Percentiles rank a stretch among this genome's conserved stretches.
Evolutionary conservation across 2,113 vertebrate species (phyloP).

Genomic region (Psammodynastes pulverulentus): DNA sequence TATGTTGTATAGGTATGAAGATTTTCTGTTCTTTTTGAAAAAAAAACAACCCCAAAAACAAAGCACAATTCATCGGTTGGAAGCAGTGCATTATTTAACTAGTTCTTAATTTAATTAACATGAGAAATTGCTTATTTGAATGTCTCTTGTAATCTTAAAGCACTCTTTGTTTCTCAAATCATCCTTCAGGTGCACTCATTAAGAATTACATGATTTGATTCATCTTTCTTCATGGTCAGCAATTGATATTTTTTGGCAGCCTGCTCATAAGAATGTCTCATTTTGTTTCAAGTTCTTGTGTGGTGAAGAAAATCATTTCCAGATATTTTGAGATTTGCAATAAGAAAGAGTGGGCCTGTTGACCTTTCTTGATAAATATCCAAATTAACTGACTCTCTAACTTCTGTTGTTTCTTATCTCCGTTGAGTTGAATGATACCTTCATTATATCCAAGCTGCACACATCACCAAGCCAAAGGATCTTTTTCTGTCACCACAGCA

Average conservation of each 20-base stretch:
- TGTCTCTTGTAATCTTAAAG: neutral
- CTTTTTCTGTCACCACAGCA: neutral
- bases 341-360: constrained; percentile 53
- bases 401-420: neutral
- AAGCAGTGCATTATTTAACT: neutral
- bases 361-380: constrained; percentile 55
- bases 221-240: constrained; percentile 54
- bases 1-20: neutral
- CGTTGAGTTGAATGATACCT: neutral
- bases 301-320: constrained; percentile 47
- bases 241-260: constrained; percentile 45
- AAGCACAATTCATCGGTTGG: too few relatives aligned
- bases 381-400: constrained; percentile 39
- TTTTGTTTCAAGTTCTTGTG: constrained; percentile 29
- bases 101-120: neutral
- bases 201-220: constrained; percentile 26
- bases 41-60: neutral
- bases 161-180: neutral
- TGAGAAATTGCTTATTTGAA: neutral
- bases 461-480: neutral
- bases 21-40: neutral
- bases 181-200: neutral
- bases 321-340: constrained; percentile 53
- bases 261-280: constrained; percentile 44
- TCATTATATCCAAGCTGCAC: neutral